A percentile compares a stretch with the other conserved stretches of the same genome.
phyloP scores from a whole-genome alignment of 2,797 vertebrate species.

The Cirrhinus mrigala region DNA sequence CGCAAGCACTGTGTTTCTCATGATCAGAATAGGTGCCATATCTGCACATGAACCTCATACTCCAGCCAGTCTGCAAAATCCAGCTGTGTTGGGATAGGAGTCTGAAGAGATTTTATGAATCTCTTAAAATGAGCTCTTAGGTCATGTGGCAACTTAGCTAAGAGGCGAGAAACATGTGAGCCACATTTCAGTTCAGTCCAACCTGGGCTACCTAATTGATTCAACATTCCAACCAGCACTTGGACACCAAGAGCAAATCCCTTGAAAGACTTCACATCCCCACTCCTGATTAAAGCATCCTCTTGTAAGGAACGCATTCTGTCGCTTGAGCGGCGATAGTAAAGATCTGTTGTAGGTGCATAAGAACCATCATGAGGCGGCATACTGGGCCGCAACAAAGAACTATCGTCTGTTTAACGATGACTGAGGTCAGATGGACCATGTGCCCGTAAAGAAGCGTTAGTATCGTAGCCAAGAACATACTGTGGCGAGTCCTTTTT shows the following conservation, averaged over 20 bases:
- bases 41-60: background rate
- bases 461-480: background rate
- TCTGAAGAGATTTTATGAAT: background rate
- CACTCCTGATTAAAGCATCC: background rate
- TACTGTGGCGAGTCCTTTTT: background rate
- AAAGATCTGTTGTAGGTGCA: background rate
- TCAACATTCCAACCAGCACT: conserved; percentile 32
- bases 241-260: background rate
- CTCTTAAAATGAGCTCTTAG: conserved; percentile 19
- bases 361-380: background rate
- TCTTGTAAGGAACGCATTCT: background rate
- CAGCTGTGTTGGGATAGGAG: background rate
- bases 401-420: background rate
- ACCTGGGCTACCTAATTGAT: conserved; percentile 10
- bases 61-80: conserved; percentile 32
- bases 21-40: background rate
- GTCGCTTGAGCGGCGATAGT: background rate
- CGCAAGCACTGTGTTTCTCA: background rate
- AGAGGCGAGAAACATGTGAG: conserved; percentile 17
- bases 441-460: no score
- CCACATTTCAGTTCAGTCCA: conserved; percentile 33
- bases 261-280: conserved; percentile 23
- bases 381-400: background rate
- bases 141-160: conserved; percentile 19
- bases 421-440: fast-evolving